Base-by-base conservation (phyloP, 1,140 invertebrate species). In the Dendroctonus ponderosae region DNA sequence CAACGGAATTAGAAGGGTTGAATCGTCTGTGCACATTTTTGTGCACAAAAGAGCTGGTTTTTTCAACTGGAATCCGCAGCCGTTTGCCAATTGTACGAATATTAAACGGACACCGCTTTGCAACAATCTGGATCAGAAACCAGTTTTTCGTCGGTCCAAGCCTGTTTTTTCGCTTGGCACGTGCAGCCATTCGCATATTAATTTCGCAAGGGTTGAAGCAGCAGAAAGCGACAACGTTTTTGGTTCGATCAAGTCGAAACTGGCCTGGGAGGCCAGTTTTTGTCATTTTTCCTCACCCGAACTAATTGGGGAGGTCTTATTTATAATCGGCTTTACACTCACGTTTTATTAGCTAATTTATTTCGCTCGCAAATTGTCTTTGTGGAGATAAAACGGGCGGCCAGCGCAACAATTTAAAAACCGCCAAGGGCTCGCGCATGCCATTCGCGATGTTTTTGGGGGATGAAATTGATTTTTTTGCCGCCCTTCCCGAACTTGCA, bases 401-500 rank as follows among this genome's bases (percentile, higher is more conserved):
- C 12, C 26, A 40, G 46, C 48, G 43, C 44, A 50, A 50, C 59
- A 62, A 50, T 62, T 50, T 48, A 6, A 7, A 62, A 62, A 48
- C 49, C 61, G 46, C 46, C 52, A 48, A 39, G 51, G 54, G 50
- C 56, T 9, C 52, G 62, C 15, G 65, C 69, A 67, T 67, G 62
- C 65, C 48, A 61, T 8, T 44, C 37, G 37, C 14, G 9, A 43
- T 46, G 12, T 54, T 54, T 54, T 46, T 12, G 44, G 44, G 61
- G 52, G 52, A 15, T 53, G 54, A 69, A 73, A 73, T 73, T 73
- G 72, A 73, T 73, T 73, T 73, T 73, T 26, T 73, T 73, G 70
- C 72, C 71, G 71, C 68, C 71, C 69, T 72, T 72, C 67, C 69
- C 71, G 63, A 73, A 74, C 71, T 70, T 73, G 70, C 68, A 70